Evolutionary conservation across 2,113 vertebrate species (phyloP).

Genomic region (Peromyscus polionotus): DNA sequence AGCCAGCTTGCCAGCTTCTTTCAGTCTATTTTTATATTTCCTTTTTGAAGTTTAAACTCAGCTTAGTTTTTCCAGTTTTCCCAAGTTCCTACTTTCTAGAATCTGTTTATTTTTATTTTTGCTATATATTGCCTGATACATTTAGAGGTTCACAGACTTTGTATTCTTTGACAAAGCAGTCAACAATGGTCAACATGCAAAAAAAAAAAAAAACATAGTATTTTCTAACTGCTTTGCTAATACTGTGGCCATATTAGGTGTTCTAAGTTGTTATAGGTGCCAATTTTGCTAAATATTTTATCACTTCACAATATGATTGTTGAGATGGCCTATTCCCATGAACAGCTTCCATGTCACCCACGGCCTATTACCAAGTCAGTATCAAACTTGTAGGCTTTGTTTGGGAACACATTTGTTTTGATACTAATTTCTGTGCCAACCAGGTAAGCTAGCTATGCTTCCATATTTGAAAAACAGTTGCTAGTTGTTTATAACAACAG

Average conservation of each 20-base stretch:
- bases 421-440: constrained; percentile 1
- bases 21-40: not conserved
- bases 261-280: not conserved
- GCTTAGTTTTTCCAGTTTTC: not conserved
- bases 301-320: not conserved
- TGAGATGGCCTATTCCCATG: not conserved
- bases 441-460: not conserved
- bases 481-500: not conserved
- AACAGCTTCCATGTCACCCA: not conserved
- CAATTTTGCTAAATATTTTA: not conserved
- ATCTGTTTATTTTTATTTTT: constrained; percentile 34
- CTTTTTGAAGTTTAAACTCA: not conserved
- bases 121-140: not conserved
- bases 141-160: not conserved
- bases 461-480: not conserved
- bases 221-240: not conserved
- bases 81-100: not conserved
- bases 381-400: constrained; percentile 29
- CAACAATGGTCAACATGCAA: not conserved
- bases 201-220: not conserved
- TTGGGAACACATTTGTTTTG: not conserved
- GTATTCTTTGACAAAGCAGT: not conserved
- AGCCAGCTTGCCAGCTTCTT: not conserved
- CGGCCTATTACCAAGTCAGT: not conserved
- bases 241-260: not conserved